phyloP scores from a whole-genome alignment of 2,113 vertebrate genomes.

The Trinectes maculatus region DNA sequence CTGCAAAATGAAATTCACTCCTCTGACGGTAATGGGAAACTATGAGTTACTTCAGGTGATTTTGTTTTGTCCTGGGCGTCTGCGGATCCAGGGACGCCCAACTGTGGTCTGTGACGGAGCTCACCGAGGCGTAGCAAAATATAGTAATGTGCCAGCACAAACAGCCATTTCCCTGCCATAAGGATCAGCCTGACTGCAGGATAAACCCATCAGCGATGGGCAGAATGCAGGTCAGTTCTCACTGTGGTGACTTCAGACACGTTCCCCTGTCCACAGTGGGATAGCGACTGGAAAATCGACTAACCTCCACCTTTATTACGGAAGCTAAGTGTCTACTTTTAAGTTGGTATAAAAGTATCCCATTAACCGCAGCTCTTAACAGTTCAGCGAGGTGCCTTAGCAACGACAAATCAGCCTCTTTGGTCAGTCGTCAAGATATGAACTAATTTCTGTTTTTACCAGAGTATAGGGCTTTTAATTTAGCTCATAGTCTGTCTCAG shows the following conservation, averaged over 20 bases:
- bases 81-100: background rate
- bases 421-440: background rate
- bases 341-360: constrained; percentile 9
- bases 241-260: constrained; percentile 12
- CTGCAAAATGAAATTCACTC: constrained; percentile 8
- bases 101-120: constrained; percentile 1
- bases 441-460: background rate
- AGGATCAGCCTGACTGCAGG: constrained; percentile 7
- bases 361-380: constrained; percentile 20
- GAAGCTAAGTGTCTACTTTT: constrained; percentile 16
- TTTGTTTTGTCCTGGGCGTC: constrained; percentile 1
- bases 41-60: constrained; percentile 1
- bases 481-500: constrained; percentile 51
- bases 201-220: constrained; percentile 29
- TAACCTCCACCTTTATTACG: constrained; percentile 10
- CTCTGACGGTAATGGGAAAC: background rate
- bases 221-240: constrained; percentile 33
- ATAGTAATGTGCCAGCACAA: background rate
- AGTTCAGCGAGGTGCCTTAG: too few relatives aligned
- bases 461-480: constrained; percentile 49
- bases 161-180: background rate
- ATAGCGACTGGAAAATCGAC: background rate
- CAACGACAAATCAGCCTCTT: background rate
- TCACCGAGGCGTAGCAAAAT: constrained; percentile 11
- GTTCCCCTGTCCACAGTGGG: background rate